phyloP scores from a whole-genome alignment of 2,113 vertebrate species.

The Coturnix japonica region DNA sequence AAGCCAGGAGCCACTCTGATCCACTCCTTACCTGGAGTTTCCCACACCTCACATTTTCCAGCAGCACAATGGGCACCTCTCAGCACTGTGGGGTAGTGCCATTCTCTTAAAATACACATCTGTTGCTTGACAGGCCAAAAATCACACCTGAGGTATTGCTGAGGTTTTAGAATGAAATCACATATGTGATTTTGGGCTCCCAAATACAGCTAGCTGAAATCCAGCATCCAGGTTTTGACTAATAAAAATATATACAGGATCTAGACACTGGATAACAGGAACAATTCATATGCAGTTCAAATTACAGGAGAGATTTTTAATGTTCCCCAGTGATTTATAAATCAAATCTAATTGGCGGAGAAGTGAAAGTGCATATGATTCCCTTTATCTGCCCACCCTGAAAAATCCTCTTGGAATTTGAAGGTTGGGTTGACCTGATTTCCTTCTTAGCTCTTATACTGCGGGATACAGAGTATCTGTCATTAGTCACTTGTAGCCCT shows the following conservation, averaged over 20 bases:
- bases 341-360: slow-evolving; percentile 23
- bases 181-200: neutral
- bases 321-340: slow-evolving; percentile 5
- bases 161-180: neutral
- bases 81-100: neutral
- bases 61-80: neutral
- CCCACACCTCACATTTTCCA: neutral
- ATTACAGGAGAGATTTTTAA: neutral
- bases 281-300: neutral
- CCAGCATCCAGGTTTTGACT: neutral
- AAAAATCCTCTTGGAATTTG: slow-evolving; percentile 14
- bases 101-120: slow-evolving; percentile 27
- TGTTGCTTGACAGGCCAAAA: neutral
- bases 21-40: neutral
- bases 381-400: slow-evolving; percentile 7
- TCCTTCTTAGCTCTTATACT: slow-evolving; percentile 9
- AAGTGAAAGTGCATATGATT: slow-evolving; percentile 26
- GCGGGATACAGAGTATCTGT: neutral
- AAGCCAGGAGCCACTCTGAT: neutral
- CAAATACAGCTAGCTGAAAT: neutral
- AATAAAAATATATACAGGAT: neutral
- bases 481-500: slow-evolving; percentile 19
- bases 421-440: slow-evolving; percentile 52
- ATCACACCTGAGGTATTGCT: neutral
- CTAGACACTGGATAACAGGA: neutral